Evolutionary conservation across 2,888 invertebrate genomes (phyloP).

Genomic region (Noctua fimbriata): DNA sequence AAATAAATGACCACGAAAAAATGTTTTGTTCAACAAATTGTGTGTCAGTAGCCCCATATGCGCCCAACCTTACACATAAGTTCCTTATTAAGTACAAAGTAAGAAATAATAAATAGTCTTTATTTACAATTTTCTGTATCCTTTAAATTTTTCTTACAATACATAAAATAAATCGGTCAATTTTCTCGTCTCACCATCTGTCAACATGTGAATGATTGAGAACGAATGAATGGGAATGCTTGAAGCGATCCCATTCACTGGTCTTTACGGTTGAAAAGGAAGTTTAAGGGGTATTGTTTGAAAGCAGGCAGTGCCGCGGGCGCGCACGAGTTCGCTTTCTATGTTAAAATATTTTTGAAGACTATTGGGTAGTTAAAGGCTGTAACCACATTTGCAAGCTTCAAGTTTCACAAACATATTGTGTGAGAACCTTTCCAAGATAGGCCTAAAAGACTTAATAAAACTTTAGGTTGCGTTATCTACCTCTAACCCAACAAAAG

Average conservation of each 20-base stretch:
- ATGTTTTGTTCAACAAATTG: slow-evolving; percentile 16
- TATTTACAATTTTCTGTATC: slow-evolving; percentile 70
- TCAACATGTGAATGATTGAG: slow-evolving; percentile 58
- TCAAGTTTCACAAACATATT: not conserved
- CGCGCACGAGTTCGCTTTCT: slow-evolving; percentile 43
- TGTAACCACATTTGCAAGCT: slow-evolving; percentile 12
- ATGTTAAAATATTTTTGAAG: slow-evolving; percentile 12
- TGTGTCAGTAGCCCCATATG: slow-evolving; percentile 23
- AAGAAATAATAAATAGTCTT: slow-evolving; percentile 82
- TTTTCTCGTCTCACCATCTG: slow-evolving; percentile 56
- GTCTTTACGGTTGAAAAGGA: slow-evolving; percentile 35
- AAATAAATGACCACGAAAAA: slow-evolving; percentile 23
- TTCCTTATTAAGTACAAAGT: slow-evolving; percentile 77
- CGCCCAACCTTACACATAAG: slow-evolving; percentile 58
- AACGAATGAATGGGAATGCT: slow-evolving; percentile 53
- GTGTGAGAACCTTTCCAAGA: not conserved
- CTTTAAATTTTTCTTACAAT: slow-evolving; percentile 52
- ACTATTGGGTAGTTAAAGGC: not conserved
- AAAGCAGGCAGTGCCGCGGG: slow-evolving; percentile 42
- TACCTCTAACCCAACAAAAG: not conserved
- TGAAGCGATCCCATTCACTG: slow-evolving; percentile 46
- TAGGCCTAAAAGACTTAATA: not conserved
- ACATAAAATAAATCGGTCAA: slow-evolving; percentile 52
- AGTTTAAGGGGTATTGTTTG: slow-evolving; percentile 38
- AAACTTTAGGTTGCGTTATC: not conserved